phyloP scores from a whole-genome alignment of 2,113 vertebrate genomes.

The Meleagris gallopavo region DNA sequence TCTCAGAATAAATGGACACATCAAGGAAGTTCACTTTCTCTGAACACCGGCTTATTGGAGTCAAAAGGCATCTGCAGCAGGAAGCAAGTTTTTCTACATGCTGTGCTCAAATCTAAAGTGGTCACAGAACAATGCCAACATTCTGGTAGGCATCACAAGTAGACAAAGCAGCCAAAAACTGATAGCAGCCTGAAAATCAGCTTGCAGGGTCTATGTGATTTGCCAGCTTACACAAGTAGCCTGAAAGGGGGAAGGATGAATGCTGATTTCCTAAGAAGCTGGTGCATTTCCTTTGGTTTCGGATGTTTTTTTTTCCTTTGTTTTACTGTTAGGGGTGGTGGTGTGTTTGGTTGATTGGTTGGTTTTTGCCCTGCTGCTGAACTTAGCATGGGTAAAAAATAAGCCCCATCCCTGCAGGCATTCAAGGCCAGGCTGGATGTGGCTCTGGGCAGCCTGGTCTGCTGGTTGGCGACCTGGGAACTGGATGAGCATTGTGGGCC shows the following conservation, averaged over 20 bases:
- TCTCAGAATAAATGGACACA: background rate
- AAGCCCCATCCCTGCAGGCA: too few species aligned
- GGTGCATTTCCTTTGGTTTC: background rate
- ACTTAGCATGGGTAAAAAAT: accelerated
- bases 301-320: background rate
- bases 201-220: too few species aligned
- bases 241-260: background rate
- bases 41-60: background rate
- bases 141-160: background rate
- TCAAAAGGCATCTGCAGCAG: background rate
- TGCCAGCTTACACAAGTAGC: too few species aligned
- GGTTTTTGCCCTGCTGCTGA: background rate
- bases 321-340: background rate
- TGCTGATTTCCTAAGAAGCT: background rate
- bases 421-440: too few species aligned
- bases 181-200: background rate
- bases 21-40: background rate
- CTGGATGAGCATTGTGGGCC: too few species aligned
- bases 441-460: too few species aligned
- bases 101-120: accelerated
- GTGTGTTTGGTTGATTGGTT: background rate
- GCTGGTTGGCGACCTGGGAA: too few species aligned
- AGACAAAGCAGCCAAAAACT: background rate
- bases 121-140: background rate
- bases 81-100: background rate